Evolutionary conservation across 2,888 invertebrate genomes (phyloP).

Genomic region (Amphipoea lucens): DNA sequence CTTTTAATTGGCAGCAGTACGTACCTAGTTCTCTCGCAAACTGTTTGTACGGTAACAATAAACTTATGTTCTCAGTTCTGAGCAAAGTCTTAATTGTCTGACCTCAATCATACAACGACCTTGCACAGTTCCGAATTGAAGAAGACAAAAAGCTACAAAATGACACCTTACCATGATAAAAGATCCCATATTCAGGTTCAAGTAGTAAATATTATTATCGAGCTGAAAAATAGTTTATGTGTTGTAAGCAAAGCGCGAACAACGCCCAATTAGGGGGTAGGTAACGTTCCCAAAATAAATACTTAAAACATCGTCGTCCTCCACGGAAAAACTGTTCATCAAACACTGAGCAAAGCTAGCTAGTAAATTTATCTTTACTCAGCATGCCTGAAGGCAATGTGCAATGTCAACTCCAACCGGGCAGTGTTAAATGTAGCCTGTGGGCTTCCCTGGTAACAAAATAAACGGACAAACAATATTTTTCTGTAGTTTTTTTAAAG

Average conservation of each 20-base stretch:
- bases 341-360: not conserved
- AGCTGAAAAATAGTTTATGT: not conserved
- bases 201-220: not conserved
- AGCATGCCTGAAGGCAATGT: not conserved
- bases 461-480: not conserved
- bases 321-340: not conserved
- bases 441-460: not conserved
- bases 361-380: conserved; percentile 4
- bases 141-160: not conserved
- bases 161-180: not conserved
- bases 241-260: too few species aligned
- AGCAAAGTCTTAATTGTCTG: not conserved
- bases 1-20: conserved; percentile 12
- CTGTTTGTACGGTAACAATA: not conserved
- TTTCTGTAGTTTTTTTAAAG: not conserved
- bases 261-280: conserved; percentile 2
- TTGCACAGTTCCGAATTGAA: not conserved
- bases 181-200: not conserved
- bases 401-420: conserved; percentile 1
- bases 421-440: not conserved
- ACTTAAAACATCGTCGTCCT: not conserved
- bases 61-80: not conserved
- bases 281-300: not conserved
- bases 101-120: not conserved
- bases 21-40: not conserved